Evolutionary conservation across 2,113 vertebrate genomes (phyloP).

Genomic region (Ageneiosus marmoratus): DNA sequence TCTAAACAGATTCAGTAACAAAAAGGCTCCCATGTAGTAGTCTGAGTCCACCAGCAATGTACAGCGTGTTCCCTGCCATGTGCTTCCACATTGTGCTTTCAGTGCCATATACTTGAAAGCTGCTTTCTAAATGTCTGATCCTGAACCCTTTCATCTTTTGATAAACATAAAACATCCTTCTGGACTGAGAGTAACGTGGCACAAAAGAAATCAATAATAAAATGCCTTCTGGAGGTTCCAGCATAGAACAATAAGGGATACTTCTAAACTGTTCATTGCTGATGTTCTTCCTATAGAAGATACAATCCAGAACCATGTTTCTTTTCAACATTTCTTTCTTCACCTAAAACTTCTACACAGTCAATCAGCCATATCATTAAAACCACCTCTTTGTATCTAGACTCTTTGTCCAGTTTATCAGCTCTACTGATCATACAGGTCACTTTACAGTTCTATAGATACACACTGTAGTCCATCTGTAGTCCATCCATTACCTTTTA

Average conservation of each 20-base stretch:
- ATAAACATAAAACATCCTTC: neutral
- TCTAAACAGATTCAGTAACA: neutral
- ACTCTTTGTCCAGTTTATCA: too few relatives aligned
- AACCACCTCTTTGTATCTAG: too few relatives aligned
- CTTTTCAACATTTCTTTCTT: too few relatives aligned
- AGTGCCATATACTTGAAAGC: neutral
- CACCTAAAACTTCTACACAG: too few relatives aligned
- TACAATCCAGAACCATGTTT: neutral
- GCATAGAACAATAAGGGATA: neutral
- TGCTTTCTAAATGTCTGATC: neutral
- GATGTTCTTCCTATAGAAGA: neutral
- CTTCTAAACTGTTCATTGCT: neutral
- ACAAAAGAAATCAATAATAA: constrained; percentile 15
- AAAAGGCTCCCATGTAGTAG: neutral
- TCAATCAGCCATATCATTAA: too few relatives aligned
- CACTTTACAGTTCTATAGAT: too few relatives aligned
- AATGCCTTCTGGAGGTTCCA: neutral
- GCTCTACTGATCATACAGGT: too few relatives aligned
- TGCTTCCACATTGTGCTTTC: neutral
- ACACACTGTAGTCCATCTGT: too few relatives aligned
- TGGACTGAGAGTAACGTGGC: neutral
- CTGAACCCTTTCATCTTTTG: neutral
- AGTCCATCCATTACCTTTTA: too few relatives aligned
- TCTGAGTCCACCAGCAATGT: neutral
- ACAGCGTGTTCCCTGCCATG: too few relatives aligned